Evolutionary conservation across 2,888 invertebrate species (phyloP), one percentile per base, ranked within the genome.

Genomic region (Loripinus fragilis): DNA sequence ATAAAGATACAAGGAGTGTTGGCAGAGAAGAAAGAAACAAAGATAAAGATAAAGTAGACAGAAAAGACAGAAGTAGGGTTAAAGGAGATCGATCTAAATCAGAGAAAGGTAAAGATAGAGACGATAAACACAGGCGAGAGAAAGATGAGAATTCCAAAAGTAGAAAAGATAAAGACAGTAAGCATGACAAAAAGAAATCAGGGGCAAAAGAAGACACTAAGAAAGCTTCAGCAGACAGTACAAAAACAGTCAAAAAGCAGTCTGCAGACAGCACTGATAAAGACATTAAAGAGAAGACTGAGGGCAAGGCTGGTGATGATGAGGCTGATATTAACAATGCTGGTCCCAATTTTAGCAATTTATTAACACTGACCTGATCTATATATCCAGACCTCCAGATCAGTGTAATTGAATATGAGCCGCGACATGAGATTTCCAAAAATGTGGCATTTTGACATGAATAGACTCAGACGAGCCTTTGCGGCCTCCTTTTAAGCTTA

Each of bases 341-440:
- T 60, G 60, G 60, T n/a, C 60, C 60, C 23, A 60, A 60, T 60
- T 60, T 60, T 33, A 60, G 60, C 20, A 60, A 60, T 17, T 33
- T 60, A 17, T 60, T 60, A 20, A 30, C 30, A n/a, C 23, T 60
- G 33, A 60, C 60, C 3, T 60, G 60, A 60, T n/a, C n/a, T n/a
- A n/a, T n/a, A n/a, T n/a, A n/a, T n/a, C n/a, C n/a, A n/a, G n/a
- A n/a, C n/a, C n/a, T n/a, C n/a, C n/a, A n/a, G n/a, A n/a, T n/a
- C n/a, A n/a, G n/a, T n/a, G n/a, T n/a, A n/a, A n/a, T n/a, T n/a
- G n/a, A n/a, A n/a, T n/a, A n/a, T n/a, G n/a, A n/a, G n/a, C n/a
- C n/a, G n/a, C n/a, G n/a, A n/a, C n/a, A n/a, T n/a, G n/a, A n/a
- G n/a, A n/a, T n/a, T n/a, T n/a, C n/a, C n/a, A n/a, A n/a, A n/a